These are phyloP conservation scores for Hermaeophaga mercurialis DNA, from an alignment of 2,888 invertebrate genomes.

Conservation along the genomic window DNA sequence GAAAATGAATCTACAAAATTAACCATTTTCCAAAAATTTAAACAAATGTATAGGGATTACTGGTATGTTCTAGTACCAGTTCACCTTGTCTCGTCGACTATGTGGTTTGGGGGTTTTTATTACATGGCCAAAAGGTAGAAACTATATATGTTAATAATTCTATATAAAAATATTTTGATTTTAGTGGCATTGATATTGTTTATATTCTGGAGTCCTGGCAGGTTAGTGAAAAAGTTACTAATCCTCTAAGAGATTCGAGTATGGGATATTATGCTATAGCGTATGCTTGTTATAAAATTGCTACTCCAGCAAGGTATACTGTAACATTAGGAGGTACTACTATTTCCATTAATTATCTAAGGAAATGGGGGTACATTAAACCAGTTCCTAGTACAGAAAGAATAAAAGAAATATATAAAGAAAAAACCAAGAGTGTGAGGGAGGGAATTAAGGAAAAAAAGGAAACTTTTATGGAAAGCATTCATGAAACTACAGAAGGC, in stretches of 20 bases:
- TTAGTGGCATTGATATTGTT: slow-evolving; percentile 90
- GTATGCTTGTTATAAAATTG: slow-evolving; percentile 91
- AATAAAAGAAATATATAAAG: slow-evolving; percentile 67
- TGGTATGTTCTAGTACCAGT: slow-evolving; percentile 97
- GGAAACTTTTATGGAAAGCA: slow-evolving; percentile 41
- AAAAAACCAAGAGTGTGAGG: slow-evolving; percentile 65
- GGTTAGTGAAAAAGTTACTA: slow-evolving; percentile 77
- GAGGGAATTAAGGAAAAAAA: slow-evolving; percentile 43
- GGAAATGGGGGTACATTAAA: slow-evolving; percentile 79
- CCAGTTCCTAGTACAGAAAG: slow-evolving; percentile 74
- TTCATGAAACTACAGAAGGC: slow-evolving; percentile 44
- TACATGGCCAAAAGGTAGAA: slow-evolving; percentile 84
- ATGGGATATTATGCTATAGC: slow-evolving; percentile 90
- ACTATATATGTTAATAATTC: too few relatives aligned
- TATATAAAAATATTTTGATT: slow-evolving; percentile 19
- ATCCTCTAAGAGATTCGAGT: slow-evolving; percentile 75
- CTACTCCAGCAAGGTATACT: slow-evolving; percentile 89
- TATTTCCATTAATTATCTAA: slow-evolving; percentile 79
- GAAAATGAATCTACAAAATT: slow-evolving; percentile 54
- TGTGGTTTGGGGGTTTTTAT: slow-evolving; percentile 91
- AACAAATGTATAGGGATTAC: slow-evolving; percentile 91
- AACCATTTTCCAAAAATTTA: slow-evolving; percentile 80
- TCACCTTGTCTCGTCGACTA: slow-evolving; percentile 83
- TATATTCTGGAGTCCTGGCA: slow-evolving; percentile 76
- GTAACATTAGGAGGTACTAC: slow-evolving; percentile 91